phyloP scores from a whole-genome alignment of 2,888 invertebrate species.

The Nephrotoma appendiculata region DNA sequence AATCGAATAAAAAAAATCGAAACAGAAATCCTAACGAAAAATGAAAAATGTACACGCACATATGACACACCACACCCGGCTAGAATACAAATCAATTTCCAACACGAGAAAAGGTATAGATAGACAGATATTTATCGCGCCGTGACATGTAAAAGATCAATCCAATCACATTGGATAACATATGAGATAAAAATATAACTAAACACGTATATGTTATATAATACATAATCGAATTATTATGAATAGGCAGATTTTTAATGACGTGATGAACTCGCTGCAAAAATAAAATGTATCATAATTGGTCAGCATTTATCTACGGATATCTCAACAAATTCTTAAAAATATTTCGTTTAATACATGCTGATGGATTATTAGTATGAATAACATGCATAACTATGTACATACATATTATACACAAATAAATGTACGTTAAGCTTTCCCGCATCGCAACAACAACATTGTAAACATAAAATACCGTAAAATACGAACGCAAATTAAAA shows the following conservation, averaged over 20 bases:
- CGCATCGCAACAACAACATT: neutral
- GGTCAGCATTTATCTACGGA: neutral
- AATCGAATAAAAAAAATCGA: neutral
- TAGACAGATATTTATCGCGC: neutral
- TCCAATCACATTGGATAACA: neutral
- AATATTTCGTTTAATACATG: neutral
- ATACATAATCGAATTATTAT: neutral
- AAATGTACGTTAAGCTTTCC: neutral
- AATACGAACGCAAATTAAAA: neutral
- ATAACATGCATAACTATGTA: neutral
- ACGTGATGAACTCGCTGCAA: neutral
- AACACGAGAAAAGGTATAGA: neutral
- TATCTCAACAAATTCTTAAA: neutral
- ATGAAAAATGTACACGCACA: neutral
- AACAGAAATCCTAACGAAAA: too few species aligned
- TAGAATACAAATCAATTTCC: neutral
- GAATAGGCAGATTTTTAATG: neutral
- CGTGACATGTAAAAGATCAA: neutral
- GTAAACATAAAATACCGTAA: neutral
- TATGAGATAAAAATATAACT: neutral
- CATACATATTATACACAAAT: too few species aligned
- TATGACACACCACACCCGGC: neutral
- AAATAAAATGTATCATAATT: neutral
- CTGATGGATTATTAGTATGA: neutral
- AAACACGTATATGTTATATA: neutral